Base-by-base conservation (phyloP, 1,140 invertebrate genomes). In the Zaprionus davidi region DNA sequence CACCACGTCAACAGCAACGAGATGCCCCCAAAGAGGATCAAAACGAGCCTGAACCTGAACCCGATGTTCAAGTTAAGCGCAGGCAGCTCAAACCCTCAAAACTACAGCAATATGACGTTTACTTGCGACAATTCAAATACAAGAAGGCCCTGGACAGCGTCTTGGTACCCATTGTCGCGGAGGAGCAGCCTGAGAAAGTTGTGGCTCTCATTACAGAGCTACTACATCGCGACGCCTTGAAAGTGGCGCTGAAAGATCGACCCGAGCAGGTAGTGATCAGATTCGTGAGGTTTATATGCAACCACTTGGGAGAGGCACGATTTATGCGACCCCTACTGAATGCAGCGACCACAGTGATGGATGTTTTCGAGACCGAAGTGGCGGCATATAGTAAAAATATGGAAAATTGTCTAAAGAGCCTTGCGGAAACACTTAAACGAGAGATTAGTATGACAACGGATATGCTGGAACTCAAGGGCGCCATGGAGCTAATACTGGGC, bases 151-250 rank as follows among this genome's bases (percentile, higher is more conserved):
- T 99, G 12, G 95, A 97, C 84, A 88, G 93, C 65, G 97, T 96
- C 36, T 91, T 99, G 78, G 83, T 93, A 34, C 93, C 93, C 31
- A 94, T 94, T 81, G 93, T 96, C 12, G 86, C 93, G 12, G 94
- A 94, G 28, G 96, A 95, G 86, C 94, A 93, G 51, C 97, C 98
- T 4, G 96, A 97, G 81, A 93, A 96, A 31, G 96, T 97, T 3
- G 95, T 98, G 55, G 94, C 95, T 59, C 93, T 98, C 5, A 94
- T 98, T 73, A 96, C 97, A 92, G 98, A 99, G 93, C 93, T 99
- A 38, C 95, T 96, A 15, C 94, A 96, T 90, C 94, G 97, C 44
- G 95, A 96, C 92, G 96, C 95, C n/a, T 91, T 97, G 36, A 92
- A 94, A 79, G 94, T 95, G 76, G 97, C 97, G 4, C 92, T 98